Conservation (phyloP, 2,888 invertebrate genomes). For the Acleris emargana region DNA sequence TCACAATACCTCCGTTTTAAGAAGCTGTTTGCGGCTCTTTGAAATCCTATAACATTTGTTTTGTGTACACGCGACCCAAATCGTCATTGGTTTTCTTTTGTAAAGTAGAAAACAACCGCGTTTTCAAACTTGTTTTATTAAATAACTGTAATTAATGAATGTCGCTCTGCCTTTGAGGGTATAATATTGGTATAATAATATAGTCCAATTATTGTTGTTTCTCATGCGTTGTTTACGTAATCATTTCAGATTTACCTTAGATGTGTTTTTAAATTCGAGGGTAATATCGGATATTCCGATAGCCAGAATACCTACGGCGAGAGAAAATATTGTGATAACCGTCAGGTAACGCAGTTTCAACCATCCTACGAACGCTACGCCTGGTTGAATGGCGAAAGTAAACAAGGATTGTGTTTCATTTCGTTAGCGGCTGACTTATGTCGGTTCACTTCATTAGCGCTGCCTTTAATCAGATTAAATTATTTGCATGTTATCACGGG, state of each 20-base stretch:
- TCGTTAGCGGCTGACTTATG: conserved; percentile 58
- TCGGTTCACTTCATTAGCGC: conserved; percentile 53
- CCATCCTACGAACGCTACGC: conserved; percentile 48
- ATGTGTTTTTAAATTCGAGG: conserved; percentile 52
- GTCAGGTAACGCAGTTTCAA: conserved; percentile 44
- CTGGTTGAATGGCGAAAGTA: conserved; percentile 50
- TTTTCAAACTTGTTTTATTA: neutral
- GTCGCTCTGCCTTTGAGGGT: neutral
- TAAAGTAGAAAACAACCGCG: neutral
- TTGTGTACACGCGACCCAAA: conserved; percentile 17
- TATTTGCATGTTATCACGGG: conserved; percentile 39
- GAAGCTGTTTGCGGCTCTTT: conserved; percentile 37
- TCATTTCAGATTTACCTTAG: conserved; percentile 44
- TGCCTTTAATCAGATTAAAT: conserved; percentile 59
- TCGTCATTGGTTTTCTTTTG: conserved; percentile 20
- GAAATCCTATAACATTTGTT: conserved; percentile 29
- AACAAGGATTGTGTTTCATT: conserved; percentile 58
- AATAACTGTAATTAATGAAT: neutral
- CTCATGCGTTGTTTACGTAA: conserved; percentile 35
- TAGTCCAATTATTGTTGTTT: conserved; percentile 12
- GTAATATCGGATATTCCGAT: conserved; percentile 50
- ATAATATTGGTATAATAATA: neutral
- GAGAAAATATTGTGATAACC: conserved; percentile 57
- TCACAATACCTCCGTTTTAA: conserved; percentile 38
- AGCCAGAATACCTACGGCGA: conserved; percentile 47